Evolutionary conservation across 30 jellyfish, hydroid and myxozoan genomes (phyloP).

Genomic region (Aurelia aurita): DNA sequence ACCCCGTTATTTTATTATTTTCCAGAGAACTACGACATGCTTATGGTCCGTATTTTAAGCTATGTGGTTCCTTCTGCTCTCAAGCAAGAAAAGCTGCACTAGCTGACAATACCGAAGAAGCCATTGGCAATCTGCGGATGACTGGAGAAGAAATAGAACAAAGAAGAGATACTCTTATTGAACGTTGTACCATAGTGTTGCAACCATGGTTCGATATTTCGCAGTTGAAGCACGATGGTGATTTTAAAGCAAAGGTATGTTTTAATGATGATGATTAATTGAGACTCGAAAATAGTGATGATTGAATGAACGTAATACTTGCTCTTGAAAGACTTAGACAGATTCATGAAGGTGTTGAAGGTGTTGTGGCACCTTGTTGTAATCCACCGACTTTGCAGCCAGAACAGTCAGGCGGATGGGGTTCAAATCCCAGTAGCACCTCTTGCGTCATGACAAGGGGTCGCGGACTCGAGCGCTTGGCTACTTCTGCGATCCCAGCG

Average conservation of each 20-base stretch:
- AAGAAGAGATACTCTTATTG: not conserved
- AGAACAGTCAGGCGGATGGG: no score
- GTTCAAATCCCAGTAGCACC: no score
- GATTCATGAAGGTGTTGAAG: no score
- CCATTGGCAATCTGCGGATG: not conserved
- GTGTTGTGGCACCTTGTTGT: no score
- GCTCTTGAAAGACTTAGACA: no score
- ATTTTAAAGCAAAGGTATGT: not conserved
- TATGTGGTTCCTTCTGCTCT: constrained; percentile 53
- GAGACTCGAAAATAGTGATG: no score
- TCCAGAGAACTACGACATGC: constrained; percentile 39
- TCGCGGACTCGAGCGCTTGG: no score
- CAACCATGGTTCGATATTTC: constrained; percentile 55
- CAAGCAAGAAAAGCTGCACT: constrained; percentile 66
- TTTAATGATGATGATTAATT: not conserved
- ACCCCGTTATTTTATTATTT: not conserved
- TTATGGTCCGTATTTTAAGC: constrained; percentile 21
- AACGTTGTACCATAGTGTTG: not conserved
- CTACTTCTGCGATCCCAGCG: no score
- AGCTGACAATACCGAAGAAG: not conserved
- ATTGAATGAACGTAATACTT: no score
- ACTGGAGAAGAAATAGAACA: constrained; percentile 32
- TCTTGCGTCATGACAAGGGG: no score
- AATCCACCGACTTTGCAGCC: no score
- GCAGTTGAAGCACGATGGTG: not conserved